A percentile compares a stretch with the other conserved stretches of the same genome.
These are phyloP conservation scores for Amiota mariae DNA, from an alignment of 2,888 invertebrate species.

Conservation along the genomic window DNA sequence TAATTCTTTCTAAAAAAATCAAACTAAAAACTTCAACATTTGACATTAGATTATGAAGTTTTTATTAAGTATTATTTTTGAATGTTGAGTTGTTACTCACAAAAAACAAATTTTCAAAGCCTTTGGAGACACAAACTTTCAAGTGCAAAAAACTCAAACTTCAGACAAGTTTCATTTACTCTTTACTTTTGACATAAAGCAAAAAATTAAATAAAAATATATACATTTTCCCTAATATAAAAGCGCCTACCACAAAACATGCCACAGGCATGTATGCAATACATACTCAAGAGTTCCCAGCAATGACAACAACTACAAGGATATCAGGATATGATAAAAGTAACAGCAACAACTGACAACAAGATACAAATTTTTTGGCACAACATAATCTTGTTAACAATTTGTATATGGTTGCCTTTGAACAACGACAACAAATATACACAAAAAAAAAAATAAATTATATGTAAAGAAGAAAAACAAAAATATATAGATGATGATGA, in stretches of 20 bases:
- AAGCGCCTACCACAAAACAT: constrained; percentile 44
- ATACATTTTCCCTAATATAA: not conserved
- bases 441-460: constrained; percentile 26
- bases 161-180: not conserved
- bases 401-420: constrained; percentile 34
- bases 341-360: constrained; percentile 38
- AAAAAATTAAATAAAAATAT: constrained; percentile 32
- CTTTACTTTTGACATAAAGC: constrained; percentile 45
- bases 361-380: constrained; percentile 46
- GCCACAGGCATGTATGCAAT: constrained; percentile 51
- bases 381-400: constrained; percentile 63
- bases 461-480: constrained; percentile 27
- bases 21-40: no score
- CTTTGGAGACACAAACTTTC: not conserved
- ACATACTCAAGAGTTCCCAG: constrained; percentile 19
- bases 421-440: constrained; percentile 23
- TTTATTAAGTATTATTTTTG: no score
- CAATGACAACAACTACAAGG: constrained; percentile 32
- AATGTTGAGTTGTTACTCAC: no score
- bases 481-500: constrained; percentile 30
- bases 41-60: no score
- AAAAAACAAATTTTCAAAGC: no score
- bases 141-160: constrained; percentile 7
- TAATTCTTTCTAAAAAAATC: no score
- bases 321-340: not conserved